Evolutionary conservation across 2,797 vertebrate genomes (phyloP).

Genomic region (Nyctalus aviator): DNA sequence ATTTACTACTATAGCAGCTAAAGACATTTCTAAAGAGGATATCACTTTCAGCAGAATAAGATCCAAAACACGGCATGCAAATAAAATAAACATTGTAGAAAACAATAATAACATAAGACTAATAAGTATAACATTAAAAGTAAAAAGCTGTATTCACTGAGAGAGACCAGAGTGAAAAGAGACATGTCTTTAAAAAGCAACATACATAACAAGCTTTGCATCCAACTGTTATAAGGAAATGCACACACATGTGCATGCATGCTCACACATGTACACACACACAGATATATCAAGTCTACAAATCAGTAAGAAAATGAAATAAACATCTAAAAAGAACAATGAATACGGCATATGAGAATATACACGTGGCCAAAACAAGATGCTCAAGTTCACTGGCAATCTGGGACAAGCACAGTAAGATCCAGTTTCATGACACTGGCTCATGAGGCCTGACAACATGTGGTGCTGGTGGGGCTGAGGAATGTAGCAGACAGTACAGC

Average conservation of each 20-base stretch:
- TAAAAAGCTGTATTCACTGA: background rate
- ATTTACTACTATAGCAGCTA: rapidly evolving
- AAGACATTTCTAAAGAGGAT: background rate
- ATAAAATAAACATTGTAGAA: background rate
- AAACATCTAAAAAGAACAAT: background rate
- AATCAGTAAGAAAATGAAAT: background rate
- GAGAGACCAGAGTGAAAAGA: background rate
- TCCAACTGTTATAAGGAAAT: background rate
- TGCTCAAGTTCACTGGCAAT: rapidly evolving
- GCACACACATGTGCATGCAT: no score
- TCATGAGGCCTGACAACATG: background rate
- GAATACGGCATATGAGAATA: background rate
- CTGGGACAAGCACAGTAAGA: no score
- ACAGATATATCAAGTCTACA: background rate
- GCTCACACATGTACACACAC: no score
- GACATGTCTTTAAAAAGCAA: background rate
- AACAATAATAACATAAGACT: no score
- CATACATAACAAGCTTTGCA: background rate
- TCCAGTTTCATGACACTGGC: background rate
- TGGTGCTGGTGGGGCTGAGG: background rate
- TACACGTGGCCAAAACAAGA: background rate
- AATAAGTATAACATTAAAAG: no score
- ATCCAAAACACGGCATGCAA: no score
- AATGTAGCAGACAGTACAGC: rapidly evolving
- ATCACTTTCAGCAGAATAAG: no score